Base-by-base conservation (phyloP, 2,113 vertebrate genomes). In the Scytalopus superciliaris region DNA sequence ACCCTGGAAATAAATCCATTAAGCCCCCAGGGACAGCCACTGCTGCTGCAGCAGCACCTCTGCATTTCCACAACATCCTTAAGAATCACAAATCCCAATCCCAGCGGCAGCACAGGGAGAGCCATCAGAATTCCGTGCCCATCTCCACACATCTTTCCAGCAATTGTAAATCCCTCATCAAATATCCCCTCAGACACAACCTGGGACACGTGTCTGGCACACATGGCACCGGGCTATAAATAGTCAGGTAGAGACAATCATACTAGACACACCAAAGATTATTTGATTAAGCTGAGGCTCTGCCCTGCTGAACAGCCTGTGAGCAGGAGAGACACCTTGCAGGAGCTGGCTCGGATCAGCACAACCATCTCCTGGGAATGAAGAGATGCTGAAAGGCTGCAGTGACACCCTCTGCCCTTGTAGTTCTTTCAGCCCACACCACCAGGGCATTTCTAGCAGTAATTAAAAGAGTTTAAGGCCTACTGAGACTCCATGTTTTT, bases 91-190 rank as follows among this genome's bases (percentile, higher is more conserved):
- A 64, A 47, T 14, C 39, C 4, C 35, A 76, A 21, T 12, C 66
- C 15, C 31, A 52, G 78, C 82, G 35, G 45, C 68, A 94, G 75
- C 19, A 4, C 24, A 47, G 70, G 55, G 12, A 56, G 30, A 92
- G 69, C 39, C 79, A 78, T 90, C 84, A 81, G 39, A 77, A 93
- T 94, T 92, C 93, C 2, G 1, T 7, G 35, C 67, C 72, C 2
- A 6, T 91, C 37, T 0, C 70, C 91, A 70, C 40, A 1, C n/a
- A 68, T 59, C 86, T 42, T 89, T 72, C 77, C 66, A 69, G 63
- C 62, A 87, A 73, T 22, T 92, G 89, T 94, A 96, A 94, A 94
- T 94, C 66, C 67, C 56, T 95, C 87, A 89, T 52, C 95, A 87
- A 68, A 92, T 8, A 72, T 24, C n/a, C 28, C 25, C 60, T 49